phyloP scores from a whole-genome alignment of 2,113 vertebrate species.

The Rhabdomys dilectus region DNA sequence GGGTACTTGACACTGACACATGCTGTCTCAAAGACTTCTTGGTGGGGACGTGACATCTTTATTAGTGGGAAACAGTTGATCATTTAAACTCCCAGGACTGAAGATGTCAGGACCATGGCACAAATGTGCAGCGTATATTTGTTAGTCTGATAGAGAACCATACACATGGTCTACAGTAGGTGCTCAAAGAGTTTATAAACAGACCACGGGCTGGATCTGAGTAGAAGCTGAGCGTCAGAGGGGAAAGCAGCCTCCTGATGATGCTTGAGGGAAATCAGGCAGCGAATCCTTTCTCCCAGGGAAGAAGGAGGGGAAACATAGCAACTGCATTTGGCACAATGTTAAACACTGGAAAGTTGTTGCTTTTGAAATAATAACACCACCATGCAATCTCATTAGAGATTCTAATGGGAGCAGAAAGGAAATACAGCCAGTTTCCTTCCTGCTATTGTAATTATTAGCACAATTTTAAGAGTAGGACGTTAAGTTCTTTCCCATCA shows the following conservation, averaged over 20 bases:
- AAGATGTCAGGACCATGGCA: not conserved
- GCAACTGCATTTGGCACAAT: conserved; percentile 38
- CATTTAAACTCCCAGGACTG: not conserved
- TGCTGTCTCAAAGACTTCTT: not conserved
- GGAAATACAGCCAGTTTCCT: conserved; percentile 56
- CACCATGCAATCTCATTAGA: conserved; percentile 27
- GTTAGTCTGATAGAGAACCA: not conserved
- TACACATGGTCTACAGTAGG: not conserved
- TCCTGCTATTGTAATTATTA: conserved; percentile 53
- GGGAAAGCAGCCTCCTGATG: not conserved
- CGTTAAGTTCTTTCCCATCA: conserved; percentile 27
- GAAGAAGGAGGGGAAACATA: conserved; percentile 32
- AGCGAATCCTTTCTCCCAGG: not conserved
- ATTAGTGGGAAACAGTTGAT: too few species aligned
- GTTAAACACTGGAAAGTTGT: conserved; percentile 62
- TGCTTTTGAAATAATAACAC: conserved; percentile 63
- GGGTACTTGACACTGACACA: too few species aligned
- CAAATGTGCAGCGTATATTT: not conserved
- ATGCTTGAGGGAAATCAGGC: not conserved
- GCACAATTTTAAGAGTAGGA: conserved; percentile 38
- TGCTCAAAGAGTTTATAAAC: not conserved
- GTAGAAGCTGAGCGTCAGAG: not conserved
- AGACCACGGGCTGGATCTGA: not conserved
- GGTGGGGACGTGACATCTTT: not conserved
- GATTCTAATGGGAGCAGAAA: conserved; percentile 58